Percentiles rank a stretch among this genome's conserved stretches.
phyloP scores from a whole-genome alignment of 2,797 vertebrate species.

The Denticeps clupeoides region DNA sequence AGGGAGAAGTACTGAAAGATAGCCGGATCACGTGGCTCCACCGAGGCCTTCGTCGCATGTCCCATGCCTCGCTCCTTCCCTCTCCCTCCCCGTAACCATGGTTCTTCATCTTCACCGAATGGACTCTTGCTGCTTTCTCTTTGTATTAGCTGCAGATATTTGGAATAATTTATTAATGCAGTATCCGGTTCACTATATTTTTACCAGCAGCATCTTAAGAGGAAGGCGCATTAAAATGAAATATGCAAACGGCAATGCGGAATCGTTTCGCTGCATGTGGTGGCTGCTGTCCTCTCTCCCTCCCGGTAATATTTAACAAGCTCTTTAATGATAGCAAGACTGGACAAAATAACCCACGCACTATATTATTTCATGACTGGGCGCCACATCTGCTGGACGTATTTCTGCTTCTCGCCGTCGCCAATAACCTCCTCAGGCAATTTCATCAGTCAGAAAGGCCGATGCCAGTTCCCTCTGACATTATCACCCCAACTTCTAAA shows the following conservation, averaged over 20 bases:
- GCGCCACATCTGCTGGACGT: not conserved
- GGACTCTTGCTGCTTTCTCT: not conserved
- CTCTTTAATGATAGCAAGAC: constrained; percentile 12
- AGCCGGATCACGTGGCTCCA: not conserved
- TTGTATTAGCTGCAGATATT: not conserved
- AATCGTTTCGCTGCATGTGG: not conserved
- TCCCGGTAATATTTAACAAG: constrained; percentile 12
- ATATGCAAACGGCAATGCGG: constrained; percentile 7
- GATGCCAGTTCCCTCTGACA: not conserved
- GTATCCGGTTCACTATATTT: not conserved
- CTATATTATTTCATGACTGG: not conserved
- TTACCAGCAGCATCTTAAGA: constrained; percentile 6
- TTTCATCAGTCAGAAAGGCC: not conserved
- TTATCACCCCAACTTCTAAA: not conserved
- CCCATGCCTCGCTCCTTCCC: not conserved
- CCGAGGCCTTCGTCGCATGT: not conserved
- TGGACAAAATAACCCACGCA: not conserved
- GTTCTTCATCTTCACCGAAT: constrained; percentile 3
- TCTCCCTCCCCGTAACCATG: not conserved
- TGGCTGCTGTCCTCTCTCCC: constrained; percentile 5
- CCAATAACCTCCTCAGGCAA: not conserved
- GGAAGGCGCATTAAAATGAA: not conserved
- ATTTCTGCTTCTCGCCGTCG: not conserved
- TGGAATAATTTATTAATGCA: not conserved
- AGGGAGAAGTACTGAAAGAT: constrained; percentile 23